Evolutionary conservation across 1,140 invertebrate species (phyloP).

Genomic region (Thaumetopoea pityocampa): DNA sequence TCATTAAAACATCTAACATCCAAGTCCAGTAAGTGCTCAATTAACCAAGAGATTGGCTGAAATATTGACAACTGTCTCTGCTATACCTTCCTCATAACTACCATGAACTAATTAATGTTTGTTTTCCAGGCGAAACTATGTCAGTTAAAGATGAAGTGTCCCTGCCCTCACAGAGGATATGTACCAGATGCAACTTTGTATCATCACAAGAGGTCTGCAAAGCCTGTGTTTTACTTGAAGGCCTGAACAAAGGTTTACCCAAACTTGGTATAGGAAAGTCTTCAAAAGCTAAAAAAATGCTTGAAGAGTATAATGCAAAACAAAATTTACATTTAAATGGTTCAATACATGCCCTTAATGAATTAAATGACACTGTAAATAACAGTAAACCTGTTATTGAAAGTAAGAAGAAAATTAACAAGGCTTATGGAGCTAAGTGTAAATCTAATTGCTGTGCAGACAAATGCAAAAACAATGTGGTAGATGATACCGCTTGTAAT

Average conservation of each 20-base stretch:
- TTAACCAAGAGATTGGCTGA: too few relatives aligned
- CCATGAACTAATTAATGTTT: too few relatives aligned
- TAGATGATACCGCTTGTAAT: conserved; percentile 19
- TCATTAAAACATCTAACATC: too few relatives aligned
- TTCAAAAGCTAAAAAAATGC: conserved; percentile 84
- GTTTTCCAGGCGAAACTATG: conserved; percentile 89
- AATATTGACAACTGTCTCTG: too few relatives aligned
- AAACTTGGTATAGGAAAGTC: conserved; percentile 91
- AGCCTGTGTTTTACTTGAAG: conserved; percentile 96
- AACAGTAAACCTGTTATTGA: conserved; percentile 31
- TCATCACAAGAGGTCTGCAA: conserved; percentile 98
- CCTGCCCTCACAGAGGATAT: conserved; percentile 88
- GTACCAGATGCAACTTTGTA: conserved; percentile 94
- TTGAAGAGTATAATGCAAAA: conserved; percentile 66
- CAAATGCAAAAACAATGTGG: conserved; percentile 25
- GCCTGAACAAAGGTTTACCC: conserved; percentile 94
- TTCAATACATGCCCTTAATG: conserved; percentile 30
- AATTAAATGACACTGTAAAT: conserved; percentile 38
- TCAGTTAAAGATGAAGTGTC: conserved; percentile 88
- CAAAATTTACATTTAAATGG: conserved; percentile 16
- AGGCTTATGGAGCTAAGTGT: conserved; percentile 23
- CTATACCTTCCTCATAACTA: too few relatives aligned
- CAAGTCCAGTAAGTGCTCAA: too few relatives aligned
- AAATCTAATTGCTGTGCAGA: conserved; percentile 33
- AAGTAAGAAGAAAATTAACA: conserved; percentile 10